phyloP scores from a whole-genome alignment of 2,113 vertebrate genomes.

The Echinops telfairi region DNA sequence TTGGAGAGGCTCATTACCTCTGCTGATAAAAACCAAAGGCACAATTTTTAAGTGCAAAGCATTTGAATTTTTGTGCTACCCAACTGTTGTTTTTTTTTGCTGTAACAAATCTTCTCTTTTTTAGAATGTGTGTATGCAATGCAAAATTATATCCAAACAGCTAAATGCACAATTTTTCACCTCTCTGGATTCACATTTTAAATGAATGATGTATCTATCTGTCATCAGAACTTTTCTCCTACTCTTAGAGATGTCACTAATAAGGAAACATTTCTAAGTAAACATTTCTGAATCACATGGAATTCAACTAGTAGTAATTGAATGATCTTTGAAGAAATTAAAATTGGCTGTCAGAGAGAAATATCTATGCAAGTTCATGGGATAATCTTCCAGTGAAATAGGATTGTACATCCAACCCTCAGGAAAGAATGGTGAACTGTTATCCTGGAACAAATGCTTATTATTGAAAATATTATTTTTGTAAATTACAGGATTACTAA shows the following conservation, averaged over 20 bases:
- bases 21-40: neutral
- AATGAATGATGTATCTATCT: neutral
- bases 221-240: neutral
- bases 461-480: too few species aligned
- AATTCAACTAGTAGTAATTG: slow-evolving; percentile 59
- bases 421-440: slow-evolving; percentile 1
- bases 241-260: slow-evolving; percentile 46
- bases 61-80: slow-evolving; percentile 43
- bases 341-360: slow-evolving; percentile 54
- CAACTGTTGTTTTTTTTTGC: slow-evolving; percentile 8
- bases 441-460: too few species aligned
- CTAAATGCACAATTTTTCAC: neutral
- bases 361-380: neutral
- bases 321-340: slow-evolving; percentile 68
- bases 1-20: neutral
- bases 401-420: neutral
- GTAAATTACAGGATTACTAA: too few species aligned
- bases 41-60: slow-evolving; percentile 24
- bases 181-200: slow-evolving; percentile 46
- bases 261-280: slow-evolving; percentile 64
- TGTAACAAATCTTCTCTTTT: slow-evolving; percentile 4
- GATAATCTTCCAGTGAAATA: slow-evolving; percentile 8
- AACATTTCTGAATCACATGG: slow-evolving; percentile 30
- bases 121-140: neutral
- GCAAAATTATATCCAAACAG: slow-evolving; percentile 10